Conservation (phyloP, 2,113 vertebrate species). For the Chloropsis hardwickii region DNA sequence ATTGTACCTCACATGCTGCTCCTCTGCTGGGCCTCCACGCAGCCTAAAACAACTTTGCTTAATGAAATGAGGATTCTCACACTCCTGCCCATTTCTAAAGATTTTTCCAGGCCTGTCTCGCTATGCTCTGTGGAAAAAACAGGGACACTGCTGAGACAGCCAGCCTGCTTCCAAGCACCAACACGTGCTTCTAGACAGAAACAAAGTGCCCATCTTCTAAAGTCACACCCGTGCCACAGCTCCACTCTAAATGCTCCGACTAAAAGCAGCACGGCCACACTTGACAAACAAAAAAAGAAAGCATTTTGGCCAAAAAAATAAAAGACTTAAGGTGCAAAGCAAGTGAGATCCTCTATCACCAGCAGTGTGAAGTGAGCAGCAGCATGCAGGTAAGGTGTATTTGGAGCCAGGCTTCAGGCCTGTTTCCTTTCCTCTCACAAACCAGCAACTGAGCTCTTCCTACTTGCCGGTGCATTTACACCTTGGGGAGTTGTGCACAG, state of each 20-base stretch:
- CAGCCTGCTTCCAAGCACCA: background rate
- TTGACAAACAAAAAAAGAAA: background rate
- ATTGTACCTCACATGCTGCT: background rate
- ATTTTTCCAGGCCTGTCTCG: background rate
- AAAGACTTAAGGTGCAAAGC: slow-evolving; percentile 49
- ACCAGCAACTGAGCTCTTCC: background rate
- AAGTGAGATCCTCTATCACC: background rate
- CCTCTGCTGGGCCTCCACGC: background rate
- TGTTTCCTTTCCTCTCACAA: background rate
- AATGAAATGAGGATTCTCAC: background rate
- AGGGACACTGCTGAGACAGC: background rate
- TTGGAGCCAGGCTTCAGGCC: background rate
- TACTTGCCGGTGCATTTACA: background rate
- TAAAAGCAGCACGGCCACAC: background rate
- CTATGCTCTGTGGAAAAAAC: background rate
- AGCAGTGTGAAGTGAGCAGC: background rate
- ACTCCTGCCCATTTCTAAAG: background rate
- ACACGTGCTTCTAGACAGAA: background rate
- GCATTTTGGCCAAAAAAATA: background rate
- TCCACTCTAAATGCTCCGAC: background rate
- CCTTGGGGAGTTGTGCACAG: rapidly evolving
- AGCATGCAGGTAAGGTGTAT: background rate
- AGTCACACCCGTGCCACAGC: background rate
- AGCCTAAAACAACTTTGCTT: background rate
- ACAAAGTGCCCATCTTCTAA: background rate